Evolutionary conservation across 2,888 invertebrate genomes (phyloP), one percentile per base, ranked within the genome.

Genomic region (Phania funesta): DNA sequence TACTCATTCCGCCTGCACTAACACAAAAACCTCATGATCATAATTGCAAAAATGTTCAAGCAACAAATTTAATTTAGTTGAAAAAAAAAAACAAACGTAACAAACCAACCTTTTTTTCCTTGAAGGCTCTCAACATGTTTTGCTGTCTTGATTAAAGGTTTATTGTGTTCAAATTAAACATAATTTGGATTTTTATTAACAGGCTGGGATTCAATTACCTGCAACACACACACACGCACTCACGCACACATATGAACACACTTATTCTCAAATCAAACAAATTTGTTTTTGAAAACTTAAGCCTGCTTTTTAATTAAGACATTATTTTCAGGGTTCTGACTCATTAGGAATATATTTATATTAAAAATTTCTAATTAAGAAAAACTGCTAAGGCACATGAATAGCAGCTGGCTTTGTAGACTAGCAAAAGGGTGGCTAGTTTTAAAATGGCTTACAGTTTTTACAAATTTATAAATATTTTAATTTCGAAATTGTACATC

Each of bases 11-110:
- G 44, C 48, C 9, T 8, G 1, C 11, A 16, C 8, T 26, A 35
- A 1, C 35, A 35, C 7, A 22, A 24, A 8, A n/a, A 26, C 26
- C 46, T 32, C 16, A 64, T 24, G 9, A 32, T 78, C 32, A 70
- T 77, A 71, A 38, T 58, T 71, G 38, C 16, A 41, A 54, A 68
- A 22, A 32, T 75, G 64, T 70, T 56, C 48, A 64, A 76, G 70
- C 75, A 75, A 70, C 38, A 74, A 74, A 68, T 68, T 80, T 50
- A 80, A 75, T 76, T 80, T 81, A 67, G 22, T 56, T 38, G 73
- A 79, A 75, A 65, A 74, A 20, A 41, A 29, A 11, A 52, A 5
- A 38, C n/a, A 7, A n/a, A 6, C 13, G 3, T 9, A 54, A 44
- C 16, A n/a, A 38, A 41, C n/a, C n/a, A n/a, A 74, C 52, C 22